These are phyloP conservation scores for Invenusta paracnida DNA, from an alignment of 2,888 invertebrate genomes.

Conservation along the genomic window DNA sequence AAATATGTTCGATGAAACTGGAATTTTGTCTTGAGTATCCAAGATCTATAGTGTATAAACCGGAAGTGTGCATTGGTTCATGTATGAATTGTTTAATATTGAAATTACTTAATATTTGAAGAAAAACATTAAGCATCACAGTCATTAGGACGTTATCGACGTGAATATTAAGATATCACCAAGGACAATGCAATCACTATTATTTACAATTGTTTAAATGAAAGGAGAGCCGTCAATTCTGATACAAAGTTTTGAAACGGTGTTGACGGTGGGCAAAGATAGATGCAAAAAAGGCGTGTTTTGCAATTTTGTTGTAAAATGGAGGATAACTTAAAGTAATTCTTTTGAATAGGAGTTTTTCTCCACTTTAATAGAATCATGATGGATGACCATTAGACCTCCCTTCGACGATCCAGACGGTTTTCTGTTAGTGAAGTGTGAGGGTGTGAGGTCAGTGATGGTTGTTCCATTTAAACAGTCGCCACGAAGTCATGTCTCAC, in stretches of 20 bases:
- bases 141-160: too few relatives aligned
- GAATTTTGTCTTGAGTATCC: not conserved
- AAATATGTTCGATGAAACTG: not conserved
- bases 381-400: too few relatives aligned
- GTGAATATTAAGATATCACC: not conserved
- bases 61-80: not conserved
- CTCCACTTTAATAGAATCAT: too few relatives aligned
- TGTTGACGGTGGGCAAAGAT: not conserved
- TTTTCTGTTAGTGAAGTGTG: too few relatives aligned
- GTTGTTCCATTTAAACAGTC: too few relatives aligned
- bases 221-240: not conserved
- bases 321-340: not conserved
- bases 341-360: too few relatives aligned
- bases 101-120: not conserved
- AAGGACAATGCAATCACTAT: not conserved
- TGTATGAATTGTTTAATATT: not conserved
- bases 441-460: too few relatives aligned
- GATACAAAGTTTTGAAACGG: not conserved
- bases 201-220: not conserved
- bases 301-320: not conserved
- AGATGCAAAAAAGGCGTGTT: not conserved
- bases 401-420: too few relatives aligned
- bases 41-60: not conserved
- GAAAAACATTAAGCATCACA: not conserved
- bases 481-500: too few relatives aligned